Percentiles rank a stretch among this genome's conserved stretches.
These are phyloP conservation scores for Mactromeris polynyma DNA, from an alignment of 2,888 invertebrate species.

Conservation along the genomic window DNA sequence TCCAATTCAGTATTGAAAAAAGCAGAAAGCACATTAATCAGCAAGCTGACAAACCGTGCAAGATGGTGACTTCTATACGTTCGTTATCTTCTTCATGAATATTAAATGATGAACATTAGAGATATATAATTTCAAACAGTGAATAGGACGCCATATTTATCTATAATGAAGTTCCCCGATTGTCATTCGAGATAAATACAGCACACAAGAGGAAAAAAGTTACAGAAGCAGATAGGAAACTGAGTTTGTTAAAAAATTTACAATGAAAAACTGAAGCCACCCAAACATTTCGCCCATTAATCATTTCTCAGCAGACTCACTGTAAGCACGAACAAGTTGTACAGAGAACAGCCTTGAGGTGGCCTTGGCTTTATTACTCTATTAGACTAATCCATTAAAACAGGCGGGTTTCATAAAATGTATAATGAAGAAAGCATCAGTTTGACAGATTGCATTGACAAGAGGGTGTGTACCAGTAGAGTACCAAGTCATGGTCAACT, in stretches of 20 bases:
- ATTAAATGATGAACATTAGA: neutral
- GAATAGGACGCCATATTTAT: neutral
- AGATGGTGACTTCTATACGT: neutral
- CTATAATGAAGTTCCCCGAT: constrained; percentile 10
- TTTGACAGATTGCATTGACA: constrained; percentile 19
- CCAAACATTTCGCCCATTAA: neutral
- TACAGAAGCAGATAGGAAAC: neutral
- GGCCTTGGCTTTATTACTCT: neutral
- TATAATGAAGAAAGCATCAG: neutral
- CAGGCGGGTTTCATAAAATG: neutral
- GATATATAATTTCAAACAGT: constrained; percentile 10
- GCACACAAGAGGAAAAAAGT: neutral
- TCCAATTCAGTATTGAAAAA: too few species aligned
- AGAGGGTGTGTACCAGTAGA: neutral
- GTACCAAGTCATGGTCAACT: constrained; percentile 35
- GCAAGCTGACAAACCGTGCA: neutral
- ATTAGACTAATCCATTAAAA: neutral
- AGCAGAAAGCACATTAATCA: neutral
- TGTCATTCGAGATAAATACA: neutral
- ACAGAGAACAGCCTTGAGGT: neutral
- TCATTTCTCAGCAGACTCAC: neutral
- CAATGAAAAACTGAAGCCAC: neutral
- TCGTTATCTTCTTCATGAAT: neutral
- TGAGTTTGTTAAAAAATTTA: neutral
- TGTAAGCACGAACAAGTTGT: neutral